Conservation (phyloP, 2,113 vertebrate genomes). For the Chaetops frenatus region DNA sequence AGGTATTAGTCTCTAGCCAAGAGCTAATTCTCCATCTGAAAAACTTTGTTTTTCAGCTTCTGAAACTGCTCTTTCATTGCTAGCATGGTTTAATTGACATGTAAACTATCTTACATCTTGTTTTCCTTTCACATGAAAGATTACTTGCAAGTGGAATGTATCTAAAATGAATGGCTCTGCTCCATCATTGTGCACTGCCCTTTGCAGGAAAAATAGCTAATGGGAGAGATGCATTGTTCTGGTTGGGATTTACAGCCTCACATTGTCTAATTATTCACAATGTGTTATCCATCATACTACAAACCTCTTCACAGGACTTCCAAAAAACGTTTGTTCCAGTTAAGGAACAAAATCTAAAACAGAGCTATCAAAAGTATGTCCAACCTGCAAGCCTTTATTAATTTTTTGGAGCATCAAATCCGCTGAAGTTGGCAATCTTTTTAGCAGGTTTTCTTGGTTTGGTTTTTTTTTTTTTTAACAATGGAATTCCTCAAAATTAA, state of each 20-base stretch:
- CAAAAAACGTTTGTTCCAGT: not conserved
- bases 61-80: not conserved
- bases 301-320: not conserved
- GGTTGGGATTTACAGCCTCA: constrained; percentile 37
- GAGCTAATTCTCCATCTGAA: constrained; percentile 16
- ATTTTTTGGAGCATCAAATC: not conserved
- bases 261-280: constrained; percentile 63
- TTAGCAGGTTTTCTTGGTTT: no score
- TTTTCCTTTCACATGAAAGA: constrained; percentile 51
- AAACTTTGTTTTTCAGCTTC: not conserved
- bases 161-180: constrained; percentile 39
- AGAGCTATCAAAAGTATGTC: not conserved
- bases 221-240: constrained; percentile 34
- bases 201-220: constrained; percentile 50
- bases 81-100: constrained; percentile 33
- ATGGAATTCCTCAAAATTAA: not conserved
- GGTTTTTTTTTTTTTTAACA: not conserved
- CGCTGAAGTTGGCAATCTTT: not conserved
- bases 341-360: not conserved
- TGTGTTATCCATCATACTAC: constrained; percentile 22
- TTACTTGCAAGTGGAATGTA: constrained; percentile 47
- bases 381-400: not conserved
- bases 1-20: constrained; percentile 28
- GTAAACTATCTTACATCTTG: constrained; percentile 33
- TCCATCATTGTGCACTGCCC: constrained; percentile 25